Evolutionary conservation across 2,888 invertebrate genomes (phyloP).

Genomic region (Mesoligia furuncula): DNA sequence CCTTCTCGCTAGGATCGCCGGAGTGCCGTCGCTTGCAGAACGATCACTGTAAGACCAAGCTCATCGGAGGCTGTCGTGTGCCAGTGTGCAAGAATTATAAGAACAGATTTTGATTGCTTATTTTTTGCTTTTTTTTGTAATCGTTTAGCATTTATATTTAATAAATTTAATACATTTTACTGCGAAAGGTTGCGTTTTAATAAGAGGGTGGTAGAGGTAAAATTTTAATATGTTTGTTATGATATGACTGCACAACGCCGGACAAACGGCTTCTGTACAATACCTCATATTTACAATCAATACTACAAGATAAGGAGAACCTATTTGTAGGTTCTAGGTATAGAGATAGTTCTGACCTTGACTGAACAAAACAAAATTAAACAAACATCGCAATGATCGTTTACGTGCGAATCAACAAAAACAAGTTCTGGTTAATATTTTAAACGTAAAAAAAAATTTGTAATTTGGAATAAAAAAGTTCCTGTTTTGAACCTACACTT

Average conservation of each 20-base stretch:
- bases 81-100: conserved; percentile 50
- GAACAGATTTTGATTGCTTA: conserved; percentile 36
- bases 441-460: conserved; percentile 4
- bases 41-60: conserved; percentile 35
- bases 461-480: conserved; percentile 1
- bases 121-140: conserved; percentile 3
- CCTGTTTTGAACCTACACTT: conserved; percentile 22
- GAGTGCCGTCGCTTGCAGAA: conserved; percentile 41
- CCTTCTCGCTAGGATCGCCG: conserved; percentile 48
- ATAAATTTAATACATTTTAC: background rate
- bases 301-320: too few species aligned
- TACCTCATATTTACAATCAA: background rate
- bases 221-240: background rate
- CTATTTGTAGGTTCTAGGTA: background rate
- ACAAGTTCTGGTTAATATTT: conserved; percentile 30
- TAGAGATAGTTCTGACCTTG: background rate
- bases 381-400: conserved; percentile 2
- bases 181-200: background rate
- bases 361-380: conserved; percentile 3
- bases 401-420: conserved; percentile 10
- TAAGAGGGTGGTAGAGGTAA: background rate
- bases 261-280: background rate
- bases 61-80: conserved; percentile 61
- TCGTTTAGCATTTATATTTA: background rate
- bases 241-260: background rate